Percentiles rank a stretch among this genome's conserved stretches.
Evolutionary conservation across 2,888 invertebrate species (phyloP).

Genomic region (Eurois occulta): DNA sequence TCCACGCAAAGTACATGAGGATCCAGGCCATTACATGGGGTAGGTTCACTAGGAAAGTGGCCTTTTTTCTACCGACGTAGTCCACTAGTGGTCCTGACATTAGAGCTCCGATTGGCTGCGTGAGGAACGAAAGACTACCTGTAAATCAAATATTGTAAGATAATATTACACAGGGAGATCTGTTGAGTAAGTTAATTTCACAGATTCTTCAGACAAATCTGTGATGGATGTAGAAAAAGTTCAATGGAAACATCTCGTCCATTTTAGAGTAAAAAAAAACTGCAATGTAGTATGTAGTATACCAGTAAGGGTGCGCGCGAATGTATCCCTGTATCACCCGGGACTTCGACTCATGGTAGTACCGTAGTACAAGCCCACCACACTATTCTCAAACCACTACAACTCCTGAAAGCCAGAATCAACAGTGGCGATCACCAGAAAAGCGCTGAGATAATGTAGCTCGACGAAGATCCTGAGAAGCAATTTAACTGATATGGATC

Average conservation of each 20-base stretch:
- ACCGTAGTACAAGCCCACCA: not conserved
- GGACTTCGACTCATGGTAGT: not conserved
- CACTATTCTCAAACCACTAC: not conserved
- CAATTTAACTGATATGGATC: too few species aligned
- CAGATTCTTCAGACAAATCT: not conserved
- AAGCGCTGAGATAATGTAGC: not conserved
- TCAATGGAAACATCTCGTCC: not conserved
- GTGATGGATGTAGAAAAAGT: not conserved
- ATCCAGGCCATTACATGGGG: constrained; percentile 90
- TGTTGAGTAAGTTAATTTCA: not conserved
- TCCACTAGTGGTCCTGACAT: constrained; percentile 90
- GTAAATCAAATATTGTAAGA: constrained; percentile 62
- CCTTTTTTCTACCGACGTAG: constrained; percentile 89
- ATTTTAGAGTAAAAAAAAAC: not conserved
- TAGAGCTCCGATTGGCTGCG: constrained; percentile 90
- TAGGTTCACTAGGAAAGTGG: constrained; percentile 89
- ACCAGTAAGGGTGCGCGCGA: too few species aligned
- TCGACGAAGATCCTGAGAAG: not conserved
- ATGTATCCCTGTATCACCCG: not conserved
- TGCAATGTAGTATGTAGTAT: not conserved
- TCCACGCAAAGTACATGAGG: constrained; percentile 87
- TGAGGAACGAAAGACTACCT: constrained; percentile 90
- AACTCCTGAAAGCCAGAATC: not conserved
- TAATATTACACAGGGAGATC: not conserved
- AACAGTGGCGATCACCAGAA: not conserved